Base-by-base conservation (phyloP, 2,797 vertebrate genomes). In the Enoplosus armatus region DNA sequence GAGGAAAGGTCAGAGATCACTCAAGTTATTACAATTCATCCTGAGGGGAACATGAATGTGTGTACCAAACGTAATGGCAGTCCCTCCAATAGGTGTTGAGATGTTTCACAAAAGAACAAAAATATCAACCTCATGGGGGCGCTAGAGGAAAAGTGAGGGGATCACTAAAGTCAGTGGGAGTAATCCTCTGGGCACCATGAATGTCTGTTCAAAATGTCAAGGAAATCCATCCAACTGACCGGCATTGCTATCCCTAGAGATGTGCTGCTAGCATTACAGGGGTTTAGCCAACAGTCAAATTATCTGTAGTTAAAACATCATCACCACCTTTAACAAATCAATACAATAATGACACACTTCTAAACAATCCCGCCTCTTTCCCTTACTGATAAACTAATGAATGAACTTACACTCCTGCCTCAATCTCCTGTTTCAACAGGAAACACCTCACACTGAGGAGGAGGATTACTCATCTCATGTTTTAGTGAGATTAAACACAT, bases 401-500 rank as follows among this genome's bases (percentile, higher is more conserved):
- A 64, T 16, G 41, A n/a, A 65, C 81, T 71, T 50, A 41, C 27
- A n/a, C 45, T 64, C 75, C 61, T 11, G 24, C 20, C 2, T 65
- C 59, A 26, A 7, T 59, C 51, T 65, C 18, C 15, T 4, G 35
- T 15, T 41, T 58, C 60, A 54, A 41, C 48, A 41, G 26, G 35
- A 62, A 22, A 31, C 2, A 9, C 43, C 48, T 56, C 64, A 53
- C 37, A 6, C 16, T 20, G 68, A 51, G 50, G 50, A 48, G 5
- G 50, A 26, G n/a, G n/a, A n/a, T n/a, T n/a, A n/a, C 33, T 56
- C 61, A 31, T 61, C 48, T 61, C 4, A 5, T 26, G 24, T 61
- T 78, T 50, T 16, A 68, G 50, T 33, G 43, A 64, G 50, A 72
- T 55, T 69, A 59, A 71, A 67, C 55, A 27, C 74, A 41, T 59